Conservation (phyloP, 2,113 vertebrate species). For the Rhegmatorhina hoffmannsi region DNA sequence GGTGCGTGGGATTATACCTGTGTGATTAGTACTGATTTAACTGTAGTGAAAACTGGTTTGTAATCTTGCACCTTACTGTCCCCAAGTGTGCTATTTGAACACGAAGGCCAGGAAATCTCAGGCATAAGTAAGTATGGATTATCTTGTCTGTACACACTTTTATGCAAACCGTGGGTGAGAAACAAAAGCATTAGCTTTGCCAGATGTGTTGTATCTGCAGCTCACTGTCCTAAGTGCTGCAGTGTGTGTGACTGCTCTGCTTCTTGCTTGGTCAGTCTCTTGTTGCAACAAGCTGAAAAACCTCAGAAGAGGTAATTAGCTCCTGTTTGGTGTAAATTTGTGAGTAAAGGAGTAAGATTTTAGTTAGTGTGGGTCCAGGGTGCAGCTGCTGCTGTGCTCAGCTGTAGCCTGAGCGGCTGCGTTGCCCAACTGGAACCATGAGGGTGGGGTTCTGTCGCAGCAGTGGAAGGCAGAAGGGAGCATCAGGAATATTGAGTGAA, state of each 20-base stretch:
- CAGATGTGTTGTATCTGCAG: background rate
- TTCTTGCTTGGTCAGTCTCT: background rate
- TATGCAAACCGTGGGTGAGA: background rate
- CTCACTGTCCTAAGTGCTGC: background rate
- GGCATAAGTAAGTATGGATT: background rate
- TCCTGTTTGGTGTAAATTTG: background rate
- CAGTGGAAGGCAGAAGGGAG: background rate
- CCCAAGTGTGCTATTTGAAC: background rate
- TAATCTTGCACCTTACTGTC: background rate
- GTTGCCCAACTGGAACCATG: background rate
- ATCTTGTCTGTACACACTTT: background rate
- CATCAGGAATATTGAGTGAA: rapidly evolving
- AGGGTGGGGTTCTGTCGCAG: rapidly evolving
- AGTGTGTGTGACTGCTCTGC: background rate
- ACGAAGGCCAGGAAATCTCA: background rate
- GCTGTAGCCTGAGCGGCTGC: rapidly evolving
- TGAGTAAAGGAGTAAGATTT: background rate
- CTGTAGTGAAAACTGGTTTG: background rate
- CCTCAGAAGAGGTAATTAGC: background rate
- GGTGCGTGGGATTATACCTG: background rate
- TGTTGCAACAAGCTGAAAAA: rapidly evolving
- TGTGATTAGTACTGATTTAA: background rate
- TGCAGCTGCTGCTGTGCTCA: background rate
- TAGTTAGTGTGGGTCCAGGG: rapidly evolving
- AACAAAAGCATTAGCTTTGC: background rate